These are phyloP conservation scores for Thysanoteuthis rhombus DNA, from an alignment of 2,888 invertebrate species.

Conservation along the genomic window DNA sequence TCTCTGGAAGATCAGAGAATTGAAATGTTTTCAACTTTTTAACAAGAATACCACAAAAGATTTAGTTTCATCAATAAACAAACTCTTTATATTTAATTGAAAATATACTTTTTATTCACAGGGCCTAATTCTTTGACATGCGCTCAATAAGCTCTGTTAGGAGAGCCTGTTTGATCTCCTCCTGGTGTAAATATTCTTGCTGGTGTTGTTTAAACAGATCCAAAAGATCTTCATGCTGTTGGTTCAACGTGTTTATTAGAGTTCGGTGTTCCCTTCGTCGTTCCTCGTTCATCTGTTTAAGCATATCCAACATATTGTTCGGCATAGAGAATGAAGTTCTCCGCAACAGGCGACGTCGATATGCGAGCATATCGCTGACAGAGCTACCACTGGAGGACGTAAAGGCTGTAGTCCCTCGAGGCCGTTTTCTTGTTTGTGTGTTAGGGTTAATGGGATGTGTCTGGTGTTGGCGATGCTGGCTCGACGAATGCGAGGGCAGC, in stretches of 20 bases:
- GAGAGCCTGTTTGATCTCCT: conserved; percentile 1
- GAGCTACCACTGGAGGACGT: not conserved
- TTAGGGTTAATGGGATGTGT: not conserved
- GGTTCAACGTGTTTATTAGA: not conserved
- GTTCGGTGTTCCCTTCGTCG: conserved; percentile 13
- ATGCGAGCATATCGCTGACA: not conserved
- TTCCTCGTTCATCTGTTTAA: conserved; percentile 26
- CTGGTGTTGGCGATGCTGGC: not conserved
- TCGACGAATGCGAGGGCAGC: not conserved
- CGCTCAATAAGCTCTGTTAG: not conserved
- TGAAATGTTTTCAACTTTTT: too few relatives aligned
- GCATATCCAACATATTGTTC: not conserved
- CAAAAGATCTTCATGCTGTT: not conserved
- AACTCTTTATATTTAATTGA: too few relatives aligned
- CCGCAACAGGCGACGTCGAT: not conserved
- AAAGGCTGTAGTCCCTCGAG: not conserved
- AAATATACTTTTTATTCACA: not conserved
- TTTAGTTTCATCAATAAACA: too few relatives aligned
- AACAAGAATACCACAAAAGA: too few relatives aligned
- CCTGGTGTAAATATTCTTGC: conserved; percentile 16
- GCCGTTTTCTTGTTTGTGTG: not conserved
- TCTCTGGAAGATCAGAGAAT: too few relatives aligned
- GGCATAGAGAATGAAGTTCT: not conserved
- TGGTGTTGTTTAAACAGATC: conserved; percentile 17
- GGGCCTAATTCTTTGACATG: not conserved